Percentiles rank a stretch among this genome's conserved stretches.
Evolutionary conservation across 2,888 invertebrate species (phyloP).

Genomic region (Netelia virgata): DNA sequence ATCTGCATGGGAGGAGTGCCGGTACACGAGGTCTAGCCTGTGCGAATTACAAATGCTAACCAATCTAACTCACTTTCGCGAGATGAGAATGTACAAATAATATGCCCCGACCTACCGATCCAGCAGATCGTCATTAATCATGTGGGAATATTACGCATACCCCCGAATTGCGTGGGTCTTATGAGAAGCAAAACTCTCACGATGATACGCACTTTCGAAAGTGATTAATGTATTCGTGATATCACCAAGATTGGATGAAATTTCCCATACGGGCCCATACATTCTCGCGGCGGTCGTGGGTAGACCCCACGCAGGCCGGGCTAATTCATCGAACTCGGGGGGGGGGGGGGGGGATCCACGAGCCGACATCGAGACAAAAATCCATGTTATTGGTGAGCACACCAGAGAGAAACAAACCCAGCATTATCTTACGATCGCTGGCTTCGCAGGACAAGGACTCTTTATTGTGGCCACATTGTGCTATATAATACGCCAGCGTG

Average conservation of each 20-base stretch:
- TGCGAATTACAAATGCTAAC: constrained; percentile 22
- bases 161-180: neutral
- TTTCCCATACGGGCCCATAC: neutral
- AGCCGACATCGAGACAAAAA: too few relatives aligned
- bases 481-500: too few relatives aligned
- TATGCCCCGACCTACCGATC: neutral
- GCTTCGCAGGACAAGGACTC: too few relatives aligned
- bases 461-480: too few relatives aligned
- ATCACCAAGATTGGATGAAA: neutral
- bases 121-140: neutral
- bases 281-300: too few relatives aligned
- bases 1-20: too few relatives aligned
- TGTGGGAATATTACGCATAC: neutral
- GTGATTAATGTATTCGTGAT: neutral
- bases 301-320: too few relatives aligned
- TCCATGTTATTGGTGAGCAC: too few relatives aligned
- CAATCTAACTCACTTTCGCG: neutral
- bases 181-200: neutral
- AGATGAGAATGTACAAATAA: neutral
- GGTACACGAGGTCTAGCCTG: neutral
- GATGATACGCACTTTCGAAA: neutral
- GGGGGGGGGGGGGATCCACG: too few relatives aligned
- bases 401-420: too few relatives aligned
- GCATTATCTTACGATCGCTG: too few relatives aligned
- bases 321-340: too few relatives aligned